Percentiles rank a stretch among this genome's conserved stretches.
Conservation (phyloP, 2,113 vertebrate species). For the Upupa epops region DNA sequence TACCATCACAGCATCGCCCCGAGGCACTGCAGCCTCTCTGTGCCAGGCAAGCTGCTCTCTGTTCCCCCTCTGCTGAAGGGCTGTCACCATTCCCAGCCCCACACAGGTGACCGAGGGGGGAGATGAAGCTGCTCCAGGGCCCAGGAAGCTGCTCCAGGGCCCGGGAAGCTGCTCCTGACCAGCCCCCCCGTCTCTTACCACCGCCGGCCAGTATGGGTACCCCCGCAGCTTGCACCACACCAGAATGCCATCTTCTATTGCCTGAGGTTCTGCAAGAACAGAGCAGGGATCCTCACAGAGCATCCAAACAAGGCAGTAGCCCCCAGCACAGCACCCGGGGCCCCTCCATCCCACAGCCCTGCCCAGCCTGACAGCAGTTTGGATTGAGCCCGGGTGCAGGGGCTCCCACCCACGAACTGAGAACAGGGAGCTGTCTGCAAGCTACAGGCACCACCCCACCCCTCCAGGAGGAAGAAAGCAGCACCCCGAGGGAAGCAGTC, state of each 20-base stretch:
- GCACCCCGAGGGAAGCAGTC: not conserved
- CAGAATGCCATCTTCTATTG: conserved; percentile 72
- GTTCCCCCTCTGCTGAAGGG: not conserved
- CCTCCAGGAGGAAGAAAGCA: not conserved
- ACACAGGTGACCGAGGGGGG: not conserved
- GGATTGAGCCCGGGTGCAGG: too few species aligned
- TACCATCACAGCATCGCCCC: too few species aligned
- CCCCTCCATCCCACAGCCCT: fast-evolving
- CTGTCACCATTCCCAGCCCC: not conserved
- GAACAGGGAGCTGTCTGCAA: not conserved
- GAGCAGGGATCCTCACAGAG: not conserved
- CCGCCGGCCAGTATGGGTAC: conserved; percentile 79
- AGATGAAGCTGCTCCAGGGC: not conserved
- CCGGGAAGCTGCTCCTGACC: not conserved
- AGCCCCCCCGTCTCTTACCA: conserved; percentile 70
- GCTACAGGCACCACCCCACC: not conserved
- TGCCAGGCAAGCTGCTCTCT: fast-evolving
- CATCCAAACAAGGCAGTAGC: not conserved
- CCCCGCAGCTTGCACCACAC: conserved; percentile 80
- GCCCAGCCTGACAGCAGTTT: not conserved
- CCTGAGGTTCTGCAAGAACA: conserved; percentile 55
- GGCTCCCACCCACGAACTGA: too few species aligned
- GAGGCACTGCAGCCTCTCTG: too few species aligned
- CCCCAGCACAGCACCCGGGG: fast-evolving
- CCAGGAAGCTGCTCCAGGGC: not conserved